These are phyloP conservation scores for Pogonus chalceus DNA, from an alignment of 1,140 invertebrate species.

Conservation along the genomic window DNA sequence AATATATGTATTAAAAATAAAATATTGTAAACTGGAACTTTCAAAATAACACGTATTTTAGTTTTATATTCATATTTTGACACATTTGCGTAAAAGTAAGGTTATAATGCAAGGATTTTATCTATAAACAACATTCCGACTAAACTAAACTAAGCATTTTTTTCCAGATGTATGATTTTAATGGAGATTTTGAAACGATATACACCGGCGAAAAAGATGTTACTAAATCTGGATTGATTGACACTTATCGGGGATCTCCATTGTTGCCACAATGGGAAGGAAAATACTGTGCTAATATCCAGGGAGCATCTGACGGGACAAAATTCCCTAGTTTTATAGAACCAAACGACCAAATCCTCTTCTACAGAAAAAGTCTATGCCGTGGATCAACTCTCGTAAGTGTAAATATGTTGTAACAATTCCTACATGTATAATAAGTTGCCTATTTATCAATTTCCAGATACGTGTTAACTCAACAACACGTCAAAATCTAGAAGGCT, in stretches of 20 bases:
- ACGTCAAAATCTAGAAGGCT: conserved; percentile 45
- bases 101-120: neutral
- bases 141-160: conserved; percentile 9
- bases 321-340: conserved; percentile 64
- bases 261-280: conserved; percentile 67
- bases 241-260: conserved; percentile 60
- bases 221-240: conserved; percentile 54
- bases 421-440: neutral
- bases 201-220: conserved; percentile 61
- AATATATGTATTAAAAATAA: too few relatives aligned
- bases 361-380: conserved; percentile 76
- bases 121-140: neutral
- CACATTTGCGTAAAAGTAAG: too few relatives aligned
- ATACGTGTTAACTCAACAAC: conserved; percentile 46
- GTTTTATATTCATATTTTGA: too few relatives aligned
- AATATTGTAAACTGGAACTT: too few relatives aligned
- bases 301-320: conserved; percentile 72
- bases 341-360: conserved; percentile 56
- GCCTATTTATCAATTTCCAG: conserved; percentile 34
- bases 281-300: conserved; percentile 62
- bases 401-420: neutral
- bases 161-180: conserved; percentile 76
- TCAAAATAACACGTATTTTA: too few relatives aligned
- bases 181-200: conserved; percentile 67
- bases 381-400: conserved; percentile 60